These are phyloP conservation scores for Vulpes vulpes DNA, from an alignment of 2,113 vertebrate genomes.

Conservation along the genomic window DNA sequence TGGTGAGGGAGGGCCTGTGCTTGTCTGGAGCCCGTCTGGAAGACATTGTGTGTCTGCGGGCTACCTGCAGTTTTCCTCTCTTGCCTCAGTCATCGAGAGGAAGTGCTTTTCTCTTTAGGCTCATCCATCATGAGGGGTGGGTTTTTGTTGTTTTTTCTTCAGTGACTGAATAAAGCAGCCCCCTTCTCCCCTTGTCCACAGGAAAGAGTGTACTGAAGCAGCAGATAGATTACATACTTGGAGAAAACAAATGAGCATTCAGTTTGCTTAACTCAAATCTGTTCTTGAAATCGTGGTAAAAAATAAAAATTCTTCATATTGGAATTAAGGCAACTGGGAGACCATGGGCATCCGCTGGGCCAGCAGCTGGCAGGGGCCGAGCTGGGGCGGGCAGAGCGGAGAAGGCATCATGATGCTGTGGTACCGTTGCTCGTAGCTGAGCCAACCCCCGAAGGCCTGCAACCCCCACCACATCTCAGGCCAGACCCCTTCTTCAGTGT, in stretches of 20 bases:
- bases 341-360: accelerated
- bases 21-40: not conserved
- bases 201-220: conserved; percentile 48
- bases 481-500: not conserved
- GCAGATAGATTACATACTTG: conserved; percentile 10
- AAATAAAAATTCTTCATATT: not conserved
- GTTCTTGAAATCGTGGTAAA: not conserved
- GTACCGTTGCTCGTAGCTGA: not conserved
- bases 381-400: accelerated
- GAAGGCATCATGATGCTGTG: not conserved
- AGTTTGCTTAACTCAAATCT: not conserved
- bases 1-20: not conserved
- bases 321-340: not conserved
- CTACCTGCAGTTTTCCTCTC: not conserved
- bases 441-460: accelerated
- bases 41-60: accelerated
- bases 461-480: not conserved
- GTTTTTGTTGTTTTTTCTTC: not conserved
- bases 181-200: not conserved
- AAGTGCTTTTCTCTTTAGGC: not conserved
- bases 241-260: not conserved
- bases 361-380: not conserved
- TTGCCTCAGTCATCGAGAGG: not conserved
- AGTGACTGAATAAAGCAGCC: not conserved
- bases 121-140: not conserved